Base-by-base conservation (phyloP, 2,888 invertebrate species). In the Heliconius cydno region DNA sequence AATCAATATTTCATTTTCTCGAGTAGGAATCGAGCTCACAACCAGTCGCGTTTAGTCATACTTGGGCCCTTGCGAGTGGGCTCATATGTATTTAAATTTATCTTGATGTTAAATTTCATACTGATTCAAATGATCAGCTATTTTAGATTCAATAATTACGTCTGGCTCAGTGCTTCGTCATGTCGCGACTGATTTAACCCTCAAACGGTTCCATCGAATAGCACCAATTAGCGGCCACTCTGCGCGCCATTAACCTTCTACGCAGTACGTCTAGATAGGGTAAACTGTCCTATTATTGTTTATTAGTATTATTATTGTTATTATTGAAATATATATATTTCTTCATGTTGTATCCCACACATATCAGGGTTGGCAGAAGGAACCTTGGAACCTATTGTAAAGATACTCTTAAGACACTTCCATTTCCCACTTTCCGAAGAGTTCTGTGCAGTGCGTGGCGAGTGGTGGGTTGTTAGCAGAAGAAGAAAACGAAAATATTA, bases 191-290 rank as follows among this genome's bases (percentile, higher is more conserved):
- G 75, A 76, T 75, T 79, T 73, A 73, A 72, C 72, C 60, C 72
- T 66, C 72, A 78, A 76, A 78, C 74, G 70, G 72, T 76, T 76
- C 38, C 78, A 57, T 60, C 80, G 77, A 81, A 82, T 80, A 67
- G 76, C 78, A 63, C 80, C 80, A 82, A 82, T 82, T 82, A 82
- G 81, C 79, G 81, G 77, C 78, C 81, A 68, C 82, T 80, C 25
- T 38, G 71, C 25, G 71, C 74, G 67, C 77, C 79, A 76, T 82
- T 82, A 77, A 70, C 73, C 73, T 67, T 71, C 46, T 25, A 52
- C 73, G 22, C 25, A 22, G 60, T 65, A 78, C 52, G 66, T 73
- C 66, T 78, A 67, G 72, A 30, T 66, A 67, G 66, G 78, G 78
- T 73, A 67, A 67, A 57, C 12, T 19, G 46, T 10, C 73, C 65